Evolutionary conservation across 2,888 invertebrate genomes (phyloP).

Genomic region (Idaea straminata): DNA sequence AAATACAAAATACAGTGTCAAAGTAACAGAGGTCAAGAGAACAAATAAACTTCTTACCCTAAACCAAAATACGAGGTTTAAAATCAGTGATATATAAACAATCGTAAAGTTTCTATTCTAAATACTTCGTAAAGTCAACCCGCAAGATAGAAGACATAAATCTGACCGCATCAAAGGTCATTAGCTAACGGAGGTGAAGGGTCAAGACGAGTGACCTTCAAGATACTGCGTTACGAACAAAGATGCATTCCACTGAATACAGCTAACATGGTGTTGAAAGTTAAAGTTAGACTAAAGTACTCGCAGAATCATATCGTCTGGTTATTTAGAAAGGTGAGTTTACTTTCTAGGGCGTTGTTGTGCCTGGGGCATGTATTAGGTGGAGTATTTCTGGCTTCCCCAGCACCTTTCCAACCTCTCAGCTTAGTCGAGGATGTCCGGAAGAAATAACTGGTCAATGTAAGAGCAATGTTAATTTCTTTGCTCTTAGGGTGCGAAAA

Average conservation of each 20-base stretch:
- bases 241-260: conserved; percentile 66
- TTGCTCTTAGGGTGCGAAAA: too few species aligned
- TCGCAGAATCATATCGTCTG: conserved; percentile 79
- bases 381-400: too few species aligned
- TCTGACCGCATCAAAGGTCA: background rate
- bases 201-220: conserved; percentile 28
- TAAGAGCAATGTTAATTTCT: too few species aligned
- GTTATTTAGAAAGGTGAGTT: conserved; percentile 80
- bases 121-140: too few species aligned
- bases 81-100: background rate
- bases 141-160: background rate
- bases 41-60: background rate
- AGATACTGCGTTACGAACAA: conserved; percentile 60
- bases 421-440: too few species aligned
- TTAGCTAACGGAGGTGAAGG: conserved; percentile 9
- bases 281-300: conserved; percentile 80
- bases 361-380: too few species aligned
- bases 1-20: background rate
- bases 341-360: too few species aligned
- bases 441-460: too few species aligned
- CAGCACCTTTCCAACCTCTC: too few species aligned
- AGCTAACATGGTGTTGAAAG: conserved; percentile 79
- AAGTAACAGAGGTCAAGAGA: background rate
- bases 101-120: background rate
- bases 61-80: background rate